Evolutionary conservation across 1,140 invertebrate genomes (phyloP).

Genomic region (Pteromalus puparum): DNA sequence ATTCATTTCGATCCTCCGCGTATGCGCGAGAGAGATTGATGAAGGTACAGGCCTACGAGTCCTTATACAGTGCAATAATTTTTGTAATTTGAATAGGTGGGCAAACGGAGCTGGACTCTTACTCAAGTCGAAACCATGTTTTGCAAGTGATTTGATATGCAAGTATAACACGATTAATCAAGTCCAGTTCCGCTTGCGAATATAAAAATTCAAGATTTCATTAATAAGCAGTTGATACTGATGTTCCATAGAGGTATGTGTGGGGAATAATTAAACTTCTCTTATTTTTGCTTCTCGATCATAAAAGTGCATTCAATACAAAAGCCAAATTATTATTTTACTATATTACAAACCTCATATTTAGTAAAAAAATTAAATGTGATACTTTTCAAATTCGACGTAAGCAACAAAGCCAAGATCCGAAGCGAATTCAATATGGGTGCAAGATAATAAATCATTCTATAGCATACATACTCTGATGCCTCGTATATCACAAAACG

Average conservation of each 20-base stretch:
- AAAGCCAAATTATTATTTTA: background rate
- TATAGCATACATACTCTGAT: constrained; percentile 54
- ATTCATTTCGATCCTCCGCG: background rate
- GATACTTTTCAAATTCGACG: background rate
- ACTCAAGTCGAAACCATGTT: no score
- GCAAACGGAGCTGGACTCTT: background rate
- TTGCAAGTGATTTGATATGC: no score
- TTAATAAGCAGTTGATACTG: no score
- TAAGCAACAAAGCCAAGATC: constrained; percentile 58
- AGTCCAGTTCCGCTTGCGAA: no score
- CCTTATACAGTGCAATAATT: background rate
- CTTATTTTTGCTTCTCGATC: background rate
- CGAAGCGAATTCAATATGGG: constrained; percentile 54
- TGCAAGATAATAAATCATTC: constrained; percentile 41
- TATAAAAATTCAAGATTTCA: background rate
- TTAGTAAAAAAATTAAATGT: background rate
- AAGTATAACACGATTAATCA: no score
- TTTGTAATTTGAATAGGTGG: background rate
- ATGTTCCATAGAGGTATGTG: background rate
- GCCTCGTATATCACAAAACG: background rate
- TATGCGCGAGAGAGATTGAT: background rate
- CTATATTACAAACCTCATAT: background rate
- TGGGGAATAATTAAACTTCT: background rate
- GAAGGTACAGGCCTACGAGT: background rate
- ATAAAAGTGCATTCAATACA: constrained; percentile 55